A percentile compares a stretch with the other conserved stretches of the same genome.
These are phyloP conservation scores for Lichenostomus cassidix DNA, from an alignment of 2,113 vertebrate genomes.

Conservation along the genomic window DNA sequence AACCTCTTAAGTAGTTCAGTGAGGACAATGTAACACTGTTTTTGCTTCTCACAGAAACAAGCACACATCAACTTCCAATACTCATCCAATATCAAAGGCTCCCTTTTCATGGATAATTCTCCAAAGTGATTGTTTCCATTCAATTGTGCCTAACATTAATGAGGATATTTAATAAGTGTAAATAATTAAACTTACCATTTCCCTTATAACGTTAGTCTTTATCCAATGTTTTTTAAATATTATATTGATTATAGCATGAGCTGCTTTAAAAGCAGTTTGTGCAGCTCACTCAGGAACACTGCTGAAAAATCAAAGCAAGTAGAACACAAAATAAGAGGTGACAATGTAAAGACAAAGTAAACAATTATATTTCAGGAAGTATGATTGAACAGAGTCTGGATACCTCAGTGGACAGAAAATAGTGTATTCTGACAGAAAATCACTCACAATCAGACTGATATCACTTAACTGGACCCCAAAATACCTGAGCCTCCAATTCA, in stretches of 20 bases:
- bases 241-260: constrained; percentile 45
- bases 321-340: constrained; percentile 36
- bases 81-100: constrained; percentile 62
- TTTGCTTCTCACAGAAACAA: constrained; percentile 63
- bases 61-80: constrained; percentile 31
- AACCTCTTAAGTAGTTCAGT: background rate
- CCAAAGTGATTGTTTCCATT: constrained; percentile 57
- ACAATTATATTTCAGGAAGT: constrained; percentile 52
- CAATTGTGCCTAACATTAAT: constrained; percentile 32
- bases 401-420: background rate
- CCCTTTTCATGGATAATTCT: constrained; percentile 37
- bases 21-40: background rate
- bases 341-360: constrained; percentile 53
- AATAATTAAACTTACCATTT: constrained; percentile 31
- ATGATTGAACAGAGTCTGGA: background rate
- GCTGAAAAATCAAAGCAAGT: constrained; percentile 42
- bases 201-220: constrained; percentile 27
- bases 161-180: background rate
- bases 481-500: background rate
- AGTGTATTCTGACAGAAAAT: background rate
- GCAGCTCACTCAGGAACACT: background rate
- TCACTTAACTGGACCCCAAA: constrained; percentile 9
- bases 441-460: background rate
- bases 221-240: constrained; percentile 49
- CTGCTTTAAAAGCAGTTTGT: constrained; percentile 55